Percentiles rank a stretch among this genome's conserved stretches.
Conservation (phyloP, 1,140 invertebrate species). For the Penaeus vannamei region DNA sequence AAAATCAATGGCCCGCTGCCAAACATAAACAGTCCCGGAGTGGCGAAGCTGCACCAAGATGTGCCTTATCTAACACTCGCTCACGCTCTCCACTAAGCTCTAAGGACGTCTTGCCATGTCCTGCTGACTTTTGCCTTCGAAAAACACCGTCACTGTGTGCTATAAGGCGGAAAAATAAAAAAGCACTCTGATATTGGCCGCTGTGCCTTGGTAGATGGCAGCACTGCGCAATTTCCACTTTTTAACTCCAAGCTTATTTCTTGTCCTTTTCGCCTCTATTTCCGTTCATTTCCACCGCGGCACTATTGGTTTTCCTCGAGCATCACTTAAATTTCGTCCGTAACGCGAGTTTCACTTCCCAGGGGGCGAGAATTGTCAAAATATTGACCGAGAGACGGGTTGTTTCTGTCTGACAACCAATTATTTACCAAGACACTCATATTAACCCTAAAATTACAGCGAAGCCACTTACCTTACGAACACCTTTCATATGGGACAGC, state of each 20-base stretch:
- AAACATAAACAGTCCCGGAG: conserved; percentile 42
- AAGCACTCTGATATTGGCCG: conserved; percentile 29
- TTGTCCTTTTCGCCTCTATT: conserved; percentile 2
- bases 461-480: conserved; percentile 65
- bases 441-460: conserved; percentile 51
- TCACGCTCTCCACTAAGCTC: too few species aligned
- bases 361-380: not conserved
- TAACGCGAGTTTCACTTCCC: not conserved
- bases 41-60: too few species aligned
- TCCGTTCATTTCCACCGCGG: conserved; percentile 12
- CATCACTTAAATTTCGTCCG: not conserved
- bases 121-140: too few species aligned
- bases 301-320: not conserved
- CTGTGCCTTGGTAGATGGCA: conserved; percentile 46
- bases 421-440: conserved; percentile 63
- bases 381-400: conserved; percentile 40
- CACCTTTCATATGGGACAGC: conserved; percentile 49
- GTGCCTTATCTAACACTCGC: too few species aligned
- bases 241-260: conserved; percentile 19
- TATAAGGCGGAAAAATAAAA: not conserved
- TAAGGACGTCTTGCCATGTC: too few species aligned
- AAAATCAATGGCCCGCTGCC: conserved; percentile 52
- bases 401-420: conserved; percentile 55
- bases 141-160: not conserved
- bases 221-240: conserved; percentile 55